Evolutionary conservation across 2,113 vertebrate genomes (phyloP).

Genomic region (Elaphurus davidianus): DNA sequence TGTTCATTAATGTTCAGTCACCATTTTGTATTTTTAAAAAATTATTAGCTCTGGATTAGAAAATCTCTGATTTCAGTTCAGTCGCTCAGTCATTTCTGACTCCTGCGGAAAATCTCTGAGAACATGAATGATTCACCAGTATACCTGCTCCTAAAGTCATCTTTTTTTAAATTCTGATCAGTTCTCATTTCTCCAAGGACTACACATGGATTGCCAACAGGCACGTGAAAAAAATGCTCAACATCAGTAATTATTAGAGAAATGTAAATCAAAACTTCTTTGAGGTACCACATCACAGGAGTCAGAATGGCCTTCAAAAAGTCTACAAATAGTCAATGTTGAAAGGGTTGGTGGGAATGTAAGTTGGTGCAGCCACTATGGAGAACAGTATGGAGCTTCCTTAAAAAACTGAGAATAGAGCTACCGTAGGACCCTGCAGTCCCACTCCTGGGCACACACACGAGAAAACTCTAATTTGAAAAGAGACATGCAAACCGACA

Average conservation of each 20-base stretch:
- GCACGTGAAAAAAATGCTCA: background rate
- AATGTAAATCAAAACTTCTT: background rate
- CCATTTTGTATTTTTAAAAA: background rate
- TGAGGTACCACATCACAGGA: background rate
- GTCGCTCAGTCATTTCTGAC: background rate
- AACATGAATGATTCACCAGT: background rate
- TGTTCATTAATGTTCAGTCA: background rate
- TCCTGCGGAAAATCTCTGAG: background rate
- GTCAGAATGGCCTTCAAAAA: background rate
- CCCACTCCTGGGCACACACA: background rate
- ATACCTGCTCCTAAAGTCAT: background rate
- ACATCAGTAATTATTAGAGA: background rate
- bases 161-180: background rate
- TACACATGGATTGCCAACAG: background rate
- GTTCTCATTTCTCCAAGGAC: background rate
- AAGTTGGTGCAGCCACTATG: background rate
- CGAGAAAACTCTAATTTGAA: background rate
- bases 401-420: background rate
- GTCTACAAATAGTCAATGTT: background rate
- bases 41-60: background rate
- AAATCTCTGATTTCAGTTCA: background rate
- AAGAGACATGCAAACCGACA: fast-evolving
- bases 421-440: background rate
- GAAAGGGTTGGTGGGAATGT: background rate
- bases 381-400: background rate